These are phyloP conservation scores for Jaculus jaculus DNA, from an alignment of 2,113 vertebrate species.

Conservation along the genomic window DNA sequence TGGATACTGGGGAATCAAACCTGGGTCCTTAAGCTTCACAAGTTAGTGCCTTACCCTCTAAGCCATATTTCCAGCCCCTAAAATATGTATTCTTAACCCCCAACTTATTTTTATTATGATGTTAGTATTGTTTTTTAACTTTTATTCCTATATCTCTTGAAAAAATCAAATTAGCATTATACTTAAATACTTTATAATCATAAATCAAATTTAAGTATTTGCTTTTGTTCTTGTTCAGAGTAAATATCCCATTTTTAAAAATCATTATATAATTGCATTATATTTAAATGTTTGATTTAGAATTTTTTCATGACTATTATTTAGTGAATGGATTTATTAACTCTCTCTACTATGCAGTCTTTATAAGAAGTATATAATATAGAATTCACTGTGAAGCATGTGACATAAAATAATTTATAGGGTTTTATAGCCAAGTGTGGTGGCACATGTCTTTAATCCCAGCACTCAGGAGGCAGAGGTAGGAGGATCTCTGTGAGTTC, in stretches of 20 bases:
- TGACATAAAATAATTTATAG: neutral
- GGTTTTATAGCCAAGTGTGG: no score
- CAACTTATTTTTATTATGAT: neutral
- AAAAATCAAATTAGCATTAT: neutral
- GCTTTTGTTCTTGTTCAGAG: neutral
- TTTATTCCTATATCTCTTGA: neutral
- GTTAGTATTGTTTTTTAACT: neutral
- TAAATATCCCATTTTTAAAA: neutral
- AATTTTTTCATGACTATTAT: neutral
- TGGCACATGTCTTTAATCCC: no score
- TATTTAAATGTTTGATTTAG: neutral
- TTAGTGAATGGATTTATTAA: neutral
- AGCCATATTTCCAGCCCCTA: no score
- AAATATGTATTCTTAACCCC: neutral
- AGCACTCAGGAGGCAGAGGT: no score
- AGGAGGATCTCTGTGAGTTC: no score
- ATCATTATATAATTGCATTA: neutral
- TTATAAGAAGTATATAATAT: neutral
- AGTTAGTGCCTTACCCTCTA: no score
- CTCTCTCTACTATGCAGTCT: neutral
- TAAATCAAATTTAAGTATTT: neutral
- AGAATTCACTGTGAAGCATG: neutral
- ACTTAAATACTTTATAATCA: neutral
- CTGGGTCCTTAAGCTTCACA: no score
- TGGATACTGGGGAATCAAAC: no score